These are phyloP conservation scores for Fulica atra DNA, from an alignment of 2,113 vertebrate genomes.

Conservation along the genomic window DNA sequence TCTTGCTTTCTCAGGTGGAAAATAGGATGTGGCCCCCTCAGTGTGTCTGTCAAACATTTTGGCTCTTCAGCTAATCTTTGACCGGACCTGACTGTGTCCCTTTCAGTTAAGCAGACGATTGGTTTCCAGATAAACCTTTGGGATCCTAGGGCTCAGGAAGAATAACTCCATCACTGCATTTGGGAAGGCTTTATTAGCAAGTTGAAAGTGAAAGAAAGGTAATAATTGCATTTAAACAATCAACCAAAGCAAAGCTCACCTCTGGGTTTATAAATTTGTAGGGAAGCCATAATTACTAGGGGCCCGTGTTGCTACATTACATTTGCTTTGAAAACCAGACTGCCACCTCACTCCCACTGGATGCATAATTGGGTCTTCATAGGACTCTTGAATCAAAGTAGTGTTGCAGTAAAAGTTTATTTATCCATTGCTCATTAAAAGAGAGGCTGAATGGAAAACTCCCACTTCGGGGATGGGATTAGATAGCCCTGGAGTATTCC, in stretches of 20 bases:
- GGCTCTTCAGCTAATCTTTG: slow-evolving; percentile 48
- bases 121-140: slow-evolving; percentile 55
- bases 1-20: neutral
- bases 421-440: slow-evolving; percentile 81
- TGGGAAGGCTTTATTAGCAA: slow-evolving; percentile 66
- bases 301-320: slow-evolving; percentile 67
- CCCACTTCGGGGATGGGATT: slow-evolving; percentile 80
- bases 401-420: slow-evolving; percentile 80
- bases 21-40: neutral
- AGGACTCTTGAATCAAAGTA: slow-evolving; percentile 76
- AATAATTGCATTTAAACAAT: slow-evolving; percentile 80
- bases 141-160: slow-evolving; percentile 50
- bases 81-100: neutral
- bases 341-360: slow-evolving; percentile 59
- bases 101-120: slow-evolving; percentile 23
- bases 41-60: slow-evolving; percentile 36
- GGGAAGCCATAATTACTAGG: slow-evolving; percentile 73
- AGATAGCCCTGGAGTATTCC: slow-evolving; percentile 76
- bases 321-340: slow-evolving; percentile 78
- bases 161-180: slow-evolving; percentile 45
- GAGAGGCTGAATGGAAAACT: slow-evolving; percentile 79
- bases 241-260: slow-evolving; percentile 79
- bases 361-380: slow-evolving; percentile 80
- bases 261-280: slow-evolving; percentile 75
- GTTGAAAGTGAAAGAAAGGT: slow-evolving; percentile 77